Base-by-base conservation (phyloP, 1,140 invertebrate species). In the Ostrea edulis region DNA sequence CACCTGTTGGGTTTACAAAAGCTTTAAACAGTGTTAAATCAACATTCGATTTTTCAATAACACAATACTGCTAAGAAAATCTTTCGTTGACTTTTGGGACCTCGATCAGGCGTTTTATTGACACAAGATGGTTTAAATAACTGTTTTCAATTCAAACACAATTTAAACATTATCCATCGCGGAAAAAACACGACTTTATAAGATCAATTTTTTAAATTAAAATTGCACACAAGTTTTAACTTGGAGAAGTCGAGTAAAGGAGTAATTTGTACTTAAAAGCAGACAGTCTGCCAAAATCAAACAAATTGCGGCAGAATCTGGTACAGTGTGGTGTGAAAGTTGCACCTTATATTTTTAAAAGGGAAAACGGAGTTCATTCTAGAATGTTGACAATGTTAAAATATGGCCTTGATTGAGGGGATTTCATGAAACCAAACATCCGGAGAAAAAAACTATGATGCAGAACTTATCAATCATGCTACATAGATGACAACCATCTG, bases 21-120 rank as follows among this genome's bases (percentile, higher is more conserved):
- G 68, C 68, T 77, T 77, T 77, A 77, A 77, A 77, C 68, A 77
- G 68, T 77, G 68, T 77, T 77, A 77, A 77, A 77, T 77, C 68
- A 77, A 77, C 68, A 77, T 77, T 77, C 68, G 68, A 77, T 77
- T 77, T 77, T 77, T 77, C 68, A 77, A 77, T 77, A 77, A 77
- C 68, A 77, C 68, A 77, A 77, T 77, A 77, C 68, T 22, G 68
- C 29, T 77, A 77, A 77, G 68, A 77, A 77, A 77, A 77, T 77
- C 68, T 77, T 77, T 77, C 68, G 68, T 77, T 77, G 68, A 77
- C 68, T 77, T 77, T 77, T 77, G 68, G 14, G 68, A 77, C 68
- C 68, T 77, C 68, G 68, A 77, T 77, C 68, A 77, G 68, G 14
- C 68, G 68, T 77, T 35, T 77, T 77, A 77, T 77, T 77, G 68